Percentiles rank a stretch among this genome's conserved stretches.
Conservation (phyloP, 2,888 invertebrate genomes). For the Mesorhabditis spiculigera region DNA sequence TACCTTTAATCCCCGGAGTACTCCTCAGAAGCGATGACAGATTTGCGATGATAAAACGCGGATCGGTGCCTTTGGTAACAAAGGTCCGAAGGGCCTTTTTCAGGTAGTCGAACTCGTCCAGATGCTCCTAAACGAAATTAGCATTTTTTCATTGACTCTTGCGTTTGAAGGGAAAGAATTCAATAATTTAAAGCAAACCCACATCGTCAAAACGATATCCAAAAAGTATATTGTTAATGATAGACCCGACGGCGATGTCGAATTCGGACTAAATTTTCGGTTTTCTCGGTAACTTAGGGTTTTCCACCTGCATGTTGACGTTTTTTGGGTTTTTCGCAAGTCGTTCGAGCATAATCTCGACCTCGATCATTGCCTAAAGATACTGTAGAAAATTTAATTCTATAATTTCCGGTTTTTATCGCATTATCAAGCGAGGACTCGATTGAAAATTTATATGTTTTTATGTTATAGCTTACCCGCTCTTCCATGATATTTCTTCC, state of each 20-base stretch:
- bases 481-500: conserved; percentile 25
- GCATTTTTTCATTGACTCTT: too few species aligned
- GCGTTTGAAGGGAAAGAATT: too few species aligned
- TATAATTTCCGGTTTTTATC: background rate
- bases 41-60: background rate
- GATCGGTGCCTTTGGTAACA: background rate
- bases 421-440: too few species aligned
- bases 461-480: background rate
- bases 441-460: too few species aligned
- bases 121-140: background rate
- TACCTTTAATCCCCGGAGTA: too few species aligned
- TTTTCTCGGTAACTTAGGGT: too few species aligned
- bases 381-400: background rate
- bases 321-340: background rate
- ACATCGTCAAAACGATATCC: conserved; percentile 37
- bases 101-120: background rate
- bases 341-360: background rate
- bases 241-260: conserved; percentile 24
- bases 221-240: conserved; percentile 29
- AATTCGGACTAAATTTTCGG: conserved; percentile 9
- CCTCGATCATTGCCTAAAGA: background rate
- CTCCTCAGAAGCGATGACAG: too few species aligned
- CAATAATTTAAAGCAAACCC: background rate
- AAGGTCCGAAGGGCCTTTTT: background rate
- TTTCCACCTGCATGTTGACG: conserved; percentile 3